These are phyloP conservation scores for Oreochromis spilurus DNA, from an alignment of 2,113 vertebrate genomes.

Conservation along the genomic window DNA sequence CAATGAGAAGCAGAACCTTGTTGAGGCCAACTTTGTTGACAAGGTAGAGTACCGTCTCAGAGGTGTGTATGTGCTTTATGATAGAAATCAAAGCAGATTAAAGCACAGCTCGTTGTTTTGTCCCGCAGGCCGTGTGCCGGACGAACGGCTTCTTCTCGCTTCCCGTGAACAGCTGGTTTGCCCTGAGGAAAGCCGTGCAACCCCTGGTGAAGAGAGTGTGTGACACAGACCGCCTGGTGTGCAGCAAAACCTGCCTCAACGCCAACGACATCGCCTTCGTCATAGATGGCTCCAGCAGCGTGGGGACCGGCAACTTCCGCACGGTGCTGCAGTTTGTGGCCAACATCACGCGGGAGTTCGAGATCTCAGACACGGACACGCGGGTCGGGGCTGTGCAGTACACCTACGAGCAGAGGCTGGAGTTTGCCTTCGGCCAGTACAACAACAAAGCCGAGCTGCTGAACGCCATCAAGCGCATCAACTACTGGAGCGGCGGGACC, in stretches of 20 bases:
- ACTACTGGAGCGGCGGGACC: conserved; percentile 96
- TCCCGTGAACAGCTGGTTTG: conserved; percentile 87
- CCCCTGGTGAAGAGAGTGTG: conserved; percentile 90
- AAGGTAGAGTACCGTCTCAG: conserved; percentile 75
- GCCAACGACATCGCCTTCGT: conserved; percentile 92
- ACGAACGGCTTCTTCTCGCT: conserved; percentile 87
- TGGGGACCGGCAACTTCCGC: conserved; percentile 91
- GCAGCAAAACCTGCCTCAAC: conserved; percentile 97
- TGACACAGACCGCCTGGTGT: conserved; percentile 81
- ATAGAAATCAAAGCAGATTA: neutral
- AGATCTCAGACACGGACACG: conserved; percentile 94
- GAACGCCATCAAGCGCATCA: conserved; percentile 86
- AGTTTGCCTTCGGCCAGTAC: conserved; percentile 89
- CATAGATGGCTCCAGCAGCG: conserved; percentile 96
- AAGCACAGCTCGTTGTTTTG: neutral
- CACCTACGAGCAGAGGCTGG: conserved; percentile 94
- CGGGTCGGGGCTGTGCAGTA: conserved; percentile 92
- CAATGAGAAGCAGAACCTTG: conserved; percentile 82
- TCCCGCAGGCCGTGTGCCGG: conserved; percentile 88
- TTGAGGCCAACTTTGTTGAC: conserved; percentile 89
- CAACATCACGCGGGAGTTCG: conserved; percentile 91
- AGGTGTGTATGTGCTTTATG: neutral
- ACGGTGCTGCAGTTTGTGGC: conserved; percentile 94
- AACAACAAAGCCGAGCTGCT: conserved; percentile 84
- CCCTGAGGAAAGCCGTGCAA: conserved; percentile 82